Evolutionary conservation across 2,888 invertebrate genomes (phyloP), one percentile per base, ranked within the genome.

Genomic region (Eledona agricola): DNA sequence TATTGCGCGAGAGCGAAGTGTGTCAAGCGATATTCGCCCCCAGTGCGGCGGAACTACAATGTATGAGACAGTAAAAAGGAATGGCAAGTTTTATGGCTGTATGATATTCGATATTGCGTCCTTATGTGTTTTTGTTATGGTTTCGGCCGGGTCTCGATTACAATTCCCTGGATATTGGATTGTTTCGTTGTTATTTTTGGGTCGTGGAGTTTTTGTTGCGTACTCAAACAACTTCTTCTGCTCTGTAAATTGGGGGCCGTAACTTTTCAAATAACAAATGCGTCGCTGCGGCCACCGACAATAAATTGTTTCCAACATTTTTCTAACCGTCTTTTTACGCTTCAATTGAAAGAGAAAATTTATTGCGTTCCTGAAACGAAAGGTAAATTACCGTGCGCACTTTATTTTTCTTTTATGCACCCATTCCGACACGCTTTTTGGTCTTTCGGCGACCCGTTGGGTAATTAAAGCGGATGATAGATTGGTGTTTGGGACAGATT

Each of bases 101-200:
- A 59, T 58, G 59, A 62, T 62, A 60, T 62, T 62, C 58, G 62
- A 62, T 62, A 62, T 62, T 60, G 55, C 55, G 55, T 59, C 55
- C 59, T 59, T 58, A 55, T 57, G 57, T 59, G 55, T 58, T 61
- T 61, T 59, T 56, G 59, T 61, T 60, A 60, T 57, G 57, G 58
- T 57, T 57, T 51, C 45, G 43, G 42, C 38, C 37, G 42, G 37
- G 29, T 37, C 51, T 51, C 51, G 51, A 51, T 51, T 51, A 51
- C 51, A 51, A 51, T 51, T 51, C 51, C 51, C 51, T 22, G 29
- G 50, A 51, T 51, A 51, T 51, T 51, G 50, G 51, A 43, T 35
- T 51, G 45, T 51, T 45, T 51, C 29, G 51, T 43, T 51, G 51
- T 51, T 51, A 43, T 43, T 51, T 43, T 37, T 43, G 26, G 51